A percentile compares a stretch with the other conserved stretches of the same genome.
These are phyloP conservation scores for Sphenodon punctatus DNA, from an alignment of 2,797 vertebrate species.

Conservation along the genomic window DNA sequence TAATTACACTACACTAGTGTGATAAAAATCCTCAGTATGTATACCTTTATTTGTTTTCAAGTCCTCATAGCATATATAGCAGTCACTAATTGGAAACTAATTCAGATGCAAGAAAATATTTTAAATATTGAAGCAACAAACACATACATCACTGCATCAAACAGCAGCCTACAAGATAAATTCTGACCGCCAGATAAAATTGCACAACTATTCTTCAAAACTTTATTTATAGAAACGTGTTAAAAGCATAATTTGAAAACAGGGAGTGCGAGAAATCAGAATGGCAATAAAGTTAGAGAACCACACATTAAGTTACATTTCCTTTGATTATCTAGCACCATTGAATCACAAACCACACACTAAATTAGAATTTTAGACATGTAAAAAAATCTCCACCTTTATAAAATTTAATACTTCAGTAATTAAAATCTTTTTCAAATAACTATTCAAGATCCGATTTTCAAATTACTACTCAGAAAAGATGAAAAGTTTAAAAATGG, in stretches of 20 bases:
- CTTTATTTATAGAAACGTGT: conserved; percentile 74
- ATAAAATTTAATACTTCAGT: conserved; percentile 58
- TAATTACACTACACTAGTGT: not conserved
- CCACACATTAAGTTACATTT: conserved; percentile 23
- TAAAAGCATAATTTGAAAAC: conserved; percentile 61
- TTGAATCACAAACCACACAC: conserved; percentile 60
- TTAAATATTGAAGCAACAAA: not conserved
- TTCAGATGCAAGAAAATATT: not conserved
- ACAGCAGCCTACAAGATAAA: not conserved
- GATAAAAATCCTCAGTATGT: not conserved
- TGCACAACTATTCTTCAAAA: conserved; percentile 52
- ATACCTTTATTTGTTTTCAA: not conserved
- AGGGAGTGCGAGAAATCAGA: conserved; percentile 5
- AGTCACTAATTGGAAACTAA: conserved; percentile 4
- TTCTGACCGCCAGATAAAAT: not conserved
- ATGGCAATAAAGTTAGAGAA: conserved; percentile 21
- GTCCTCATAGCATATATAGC: not conserved
- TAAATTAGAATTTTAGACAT: conserved; percentile 44
- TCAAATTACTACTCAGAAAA: conserved; percentile 46
- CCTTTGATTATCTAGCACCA: conserved; percentile 69
- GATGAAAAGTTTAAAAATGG: conserved; percentile 57
- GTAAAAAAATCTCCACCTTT: conserved; percentile 60
- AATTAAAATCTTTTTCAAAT: conserved; percentile 53
- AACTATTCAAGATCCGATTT: conserved; percentile 62
- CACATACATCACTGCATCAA: not conserved